phyloP scores from a whole-genome alignment of 1,140 invertebrate species.

The Dendroctonus valens region DNA sequence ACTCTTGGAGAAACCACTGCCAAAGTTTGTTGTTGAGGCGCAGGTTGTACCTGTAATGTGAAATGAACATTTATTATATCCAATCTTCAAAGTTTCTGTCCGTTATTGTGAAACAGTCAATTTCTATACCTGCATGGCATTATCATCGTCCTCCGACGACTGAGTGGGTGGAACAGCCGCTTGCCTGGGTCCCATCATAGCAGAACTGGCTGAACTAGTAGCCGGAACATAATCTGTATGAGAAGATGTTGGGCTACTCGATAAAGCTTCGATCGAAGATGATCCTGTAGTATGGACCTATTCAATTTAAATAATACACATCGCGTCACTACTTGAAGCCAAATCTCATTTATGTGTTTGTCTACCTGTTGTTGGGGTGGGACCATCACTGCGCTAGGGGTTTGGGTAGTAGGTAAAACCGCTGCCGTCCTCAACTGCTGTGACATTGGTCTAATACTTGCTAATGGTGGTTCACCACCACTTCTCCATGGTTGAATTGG shows the following conservation, averaged over 20 bases:
- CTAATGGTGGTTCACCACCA: constrained; percentile 74
- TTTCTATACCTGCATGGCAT: constrained; percentile 39
- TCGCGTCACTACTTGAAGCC: neutral
- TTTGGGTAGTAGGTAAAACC: constrained; percentile 69
- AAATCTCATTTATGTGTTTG: neutral
- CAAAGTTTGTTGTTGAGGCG: constrained; percentile 63
- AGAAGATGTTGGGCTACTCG: constrained; percentile 60
- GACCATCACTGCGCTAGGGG: constrained; percentile 55
- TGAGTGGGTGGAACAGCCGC: constrained; percentile 51
- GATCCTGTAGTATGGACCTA: constrained; percentile 59
- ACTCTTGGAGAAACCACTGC: constrained; percentile 72
- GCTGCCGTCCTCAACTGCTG: constrained; percentile 71
- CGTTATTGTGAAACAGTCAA: neutral
- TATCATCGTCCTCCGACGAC: constrained; percentile 48
- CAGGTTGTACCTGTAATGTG: constrained; percentile 12
- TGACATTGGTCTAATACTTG: constrained; percentile 90
- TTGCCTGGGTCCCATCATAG: constrained; percentile 54
- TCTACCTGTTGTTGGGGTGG: constrained; percentile 59
- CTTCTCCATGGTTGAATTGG: constrained; percentile 61
- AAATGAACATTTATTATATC: constrained; percentile 1
- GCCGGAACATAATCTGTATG: constrained; percentile 71
- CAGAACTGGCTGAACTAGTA: constrained; percentile 59
- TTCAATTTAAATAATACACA: neutral
- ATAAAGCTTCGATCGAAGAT: constrained; percentile 56
- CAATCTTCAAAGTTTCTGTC: neutral